Percentiles rank a stretch among this genome's conserved stretches.
phyloP scores from a whole-genome alignment of 2,797 vertebrate genomes.

The Propithecus deckenii region DNA sequence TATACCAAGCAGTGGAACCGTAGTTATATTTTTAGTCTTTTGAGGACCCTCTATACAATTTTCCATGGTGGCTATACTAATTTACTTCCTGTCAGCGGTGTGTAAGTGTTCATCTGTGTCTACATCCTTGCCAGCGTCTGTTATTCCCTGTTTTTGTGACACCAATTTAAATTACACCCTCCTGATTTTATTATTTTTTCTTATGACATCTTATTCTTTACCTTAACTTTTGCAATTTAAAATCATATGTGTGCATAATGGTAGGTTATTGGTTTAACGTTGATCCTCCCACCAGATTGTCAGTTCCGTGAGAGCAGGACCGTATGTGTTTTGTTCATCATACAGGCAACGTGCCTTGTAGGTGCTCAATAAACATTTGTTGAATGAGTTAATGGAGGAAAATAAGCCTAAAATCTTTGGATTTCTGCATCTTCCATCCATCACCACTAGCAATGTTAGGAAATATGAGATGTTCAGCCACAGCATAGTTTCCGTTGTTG shows the following conservation, averaged over 20 bases:
- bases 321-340: neutral
- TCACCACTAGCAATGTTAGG: neutral
- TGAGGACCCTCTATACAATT: neutral
- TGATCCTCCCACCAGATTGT: neutral
- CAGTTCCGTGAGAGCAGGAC: neutral
- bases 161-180: neutral
- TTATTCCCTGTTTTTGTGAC: neutral
- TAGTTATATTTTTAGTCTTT: neutral
- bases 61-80: neutral
- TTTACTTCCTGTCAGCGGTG: neutral
- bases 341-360: neutral
- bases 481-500: neutral
- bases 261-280: neutral
- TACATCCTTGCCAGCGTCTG: neutral
- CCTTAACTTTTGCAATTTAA: conserved; percentile 7
- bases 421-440: neutral
- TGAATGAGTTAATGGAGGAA: neutral
- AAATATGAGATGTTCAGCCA: neutral
- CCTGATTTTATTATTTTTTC: neutral
- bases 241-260: neutral
- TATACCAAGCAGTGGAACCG: neutral
- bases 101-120: no score
- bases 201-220: neutral
- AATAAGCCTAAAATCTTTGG: neutral
- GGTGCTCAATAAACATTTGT: neutral